A percentile compares a stretch with the other conserved stretches of the same genome.
These are phyloP conservation scores for Oxyura jamaicensis DNA, from an alignment of 2,113 vertebrate species.

Conservation along the genomic window DNA sequence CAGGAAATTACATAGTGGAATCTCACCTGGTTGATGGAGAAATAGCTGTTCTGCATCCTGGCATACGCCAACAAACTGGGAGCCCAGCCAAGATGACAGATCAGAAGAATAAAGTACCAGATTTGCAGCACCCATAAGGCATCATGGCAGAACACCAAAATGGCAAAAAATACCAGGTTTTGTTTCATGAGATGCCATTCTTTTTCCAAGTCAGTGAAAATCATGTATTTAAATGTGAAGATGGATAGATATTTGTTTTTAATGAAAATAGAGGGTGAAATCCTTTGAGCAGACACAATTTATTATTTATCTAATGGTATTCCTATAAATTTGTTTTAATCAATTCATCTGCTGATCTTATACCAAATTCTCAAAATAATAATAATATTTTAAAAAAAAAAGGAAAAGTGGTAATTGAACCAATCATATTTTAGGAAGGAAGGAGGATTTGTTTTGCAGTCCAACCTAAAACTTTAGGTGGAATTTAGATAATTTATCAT, in stretches of 20 bases:
- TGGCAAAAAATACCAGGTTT: background rate
- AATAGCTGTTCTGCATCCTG: background rate
- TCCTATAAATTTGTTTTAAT: background rate
- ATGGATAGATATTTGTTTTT: background rate
- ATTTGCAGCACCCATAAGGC: background rate
- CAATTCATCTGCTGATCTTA: background rate
- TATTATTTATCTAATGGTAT: background rate
- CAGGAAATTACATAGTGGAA: background rate
- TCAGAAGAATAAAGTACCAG: constrained; percentile 27
- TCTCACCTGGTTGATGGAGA: background rate
- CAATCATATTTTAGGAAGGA: background rate
- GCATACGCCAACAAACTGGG: background rate
- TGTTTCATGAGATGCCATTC: background rate
- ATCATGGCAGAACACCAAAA: background rate
- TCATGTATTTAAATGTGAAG: background rate
- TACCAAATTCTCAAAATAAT: background rate
- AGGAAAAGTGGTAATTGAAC: background rate
- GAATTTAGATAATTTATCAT: background rate
- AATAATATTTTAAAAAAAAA: no score
- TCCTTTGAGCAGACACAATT: background rate
- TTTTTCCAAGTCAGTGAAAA: background rate
- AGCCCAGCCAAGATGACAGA: background rate
- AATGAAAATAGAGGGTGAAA: background rate
- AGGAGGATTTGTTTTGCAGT: background rate
- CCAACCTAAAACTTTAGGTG: background rate